Percentiles rank a stretch among this genome's conserved stretches.
Evolutionary conservation across 35 echinoderm and acorn worm genomes (phyloP).

Genomic region (Apostichopus parvimensis): DNA sequence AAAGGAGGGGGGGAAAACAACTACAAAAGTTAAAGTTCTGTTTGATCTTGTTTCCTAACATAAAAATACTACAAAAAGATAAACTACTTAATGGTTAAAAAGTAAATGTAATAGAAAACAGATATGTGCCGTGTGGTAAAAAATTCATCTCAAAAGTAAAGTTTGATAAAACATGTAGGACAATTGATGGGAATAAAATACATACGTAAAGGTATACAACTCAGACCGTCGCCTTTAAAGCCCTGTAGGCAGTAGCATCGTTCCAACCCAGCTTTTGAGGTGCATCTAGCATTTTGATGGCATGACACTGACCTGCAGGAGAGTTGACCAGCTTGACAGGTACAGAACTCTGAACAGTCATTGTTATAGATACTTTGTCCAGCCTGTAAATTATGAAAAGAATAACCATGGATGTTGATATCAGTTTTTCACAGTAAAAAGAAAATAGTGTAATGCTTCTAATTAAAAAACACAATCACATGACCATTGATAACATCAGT

Average conservation of each 20-base stretch:
- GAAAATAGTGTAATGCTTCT: too few relatives aligned
- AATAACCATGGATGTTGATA: too few relatives aligned
- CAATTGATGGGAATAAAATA: neutral
- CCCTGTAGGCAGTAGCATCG: constrained; percentile 11
- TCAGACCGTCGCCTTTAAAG: neutral
- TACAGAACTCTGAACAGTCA: neutral
- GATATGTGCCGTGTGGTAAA: too few relatives aligned
- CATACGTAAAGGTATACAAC: neutral
- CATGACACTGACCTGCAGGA: neutral
- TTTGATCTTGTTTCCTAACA: neutral
- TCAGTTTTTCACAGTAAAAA: too few relatives aligned
- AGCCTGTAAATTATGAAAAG: neutral
- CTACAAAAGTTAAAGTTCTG: neutral
- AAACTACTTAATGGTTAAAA: neutral
- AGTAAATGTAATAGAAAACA: too few relatives aligned
- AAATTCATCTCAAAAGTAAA: neutral
- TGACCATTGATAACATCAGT: too few relatives aligned
- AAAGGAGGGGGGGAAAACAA: neutral
- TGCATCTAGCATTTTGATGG: neutral
- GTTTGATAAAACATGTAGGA: neutral
- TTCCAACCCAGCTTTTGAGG: neutral
- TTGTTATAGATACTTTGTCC: neutral
- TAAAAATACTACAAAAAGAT: neutral
- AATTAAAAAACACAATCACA: too few relatives aligned
- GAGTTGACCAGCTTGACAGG: neutral